Conservation (phyloP, 1,140 invertebrate species). For the Cotesia chilonis region DNA sequence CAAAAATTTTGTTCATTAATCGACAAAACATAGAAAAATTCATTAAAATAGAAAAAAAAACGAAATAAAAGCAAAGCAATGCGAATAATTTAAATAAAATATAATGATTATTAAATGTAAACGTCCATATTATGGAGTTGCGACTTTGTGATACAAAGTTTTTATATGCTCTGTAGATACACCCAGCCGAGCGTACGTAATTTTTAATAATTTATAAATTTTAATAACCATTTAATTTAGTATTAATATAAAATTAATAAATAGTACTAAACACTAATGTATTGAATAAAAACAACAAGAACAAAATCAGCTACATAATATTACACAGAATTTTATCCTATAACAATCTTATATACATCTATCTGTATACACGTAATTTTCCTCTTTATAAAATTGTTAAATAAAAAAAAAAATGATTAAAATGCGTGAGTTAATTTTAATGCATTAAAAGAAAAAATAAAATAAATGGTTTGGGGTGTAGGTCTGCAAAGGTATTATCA, state of each 20-base stretch:
- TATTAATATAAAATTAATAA: neutral
- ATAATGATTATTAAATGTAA: slow-evolving; percentile 4
- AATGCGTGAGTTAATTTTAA: neutral
- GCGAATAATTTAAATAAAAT: no score
- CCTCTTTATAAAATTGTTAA: slow-evolving; percentile 6
- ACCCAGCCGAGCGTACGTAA: slow-evolving; percentile 13
- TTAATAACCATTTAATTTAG: no score
- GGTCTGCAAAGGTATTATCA: neutral
- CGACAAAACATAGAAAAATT: no score
- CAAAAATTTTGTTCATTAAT: no score
- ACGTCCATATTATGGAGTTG: slow-evolving; percentile 25
- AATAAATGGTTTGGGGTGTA: slow-evolving; percentile 8
- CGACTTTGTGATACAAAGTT: slow-evolving; percentile 32
- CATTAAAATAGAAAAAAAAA: no score
- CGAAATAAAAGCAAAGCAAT: no score
- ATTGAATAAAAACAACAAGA: no score
- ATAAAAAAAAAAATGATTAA: neutral
- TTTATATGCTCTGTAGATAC: slow-evolving; percentile 35
- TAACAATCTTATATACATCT: neutral
- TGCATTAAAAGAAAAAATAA: neutral
- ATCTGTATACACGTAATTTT: neutral
- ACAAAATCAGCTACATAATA: no score
- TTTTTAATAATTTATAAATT: slow-evolving; percentile 13
- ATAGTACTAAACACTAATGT: neutral
- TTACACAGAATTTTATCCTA: no score